Evolutionary conservation across 2,797 vertebrate species (phyloP), one percentile per base, ranked within the genome.

Genomic region (Lacerta viridis): DNA sequence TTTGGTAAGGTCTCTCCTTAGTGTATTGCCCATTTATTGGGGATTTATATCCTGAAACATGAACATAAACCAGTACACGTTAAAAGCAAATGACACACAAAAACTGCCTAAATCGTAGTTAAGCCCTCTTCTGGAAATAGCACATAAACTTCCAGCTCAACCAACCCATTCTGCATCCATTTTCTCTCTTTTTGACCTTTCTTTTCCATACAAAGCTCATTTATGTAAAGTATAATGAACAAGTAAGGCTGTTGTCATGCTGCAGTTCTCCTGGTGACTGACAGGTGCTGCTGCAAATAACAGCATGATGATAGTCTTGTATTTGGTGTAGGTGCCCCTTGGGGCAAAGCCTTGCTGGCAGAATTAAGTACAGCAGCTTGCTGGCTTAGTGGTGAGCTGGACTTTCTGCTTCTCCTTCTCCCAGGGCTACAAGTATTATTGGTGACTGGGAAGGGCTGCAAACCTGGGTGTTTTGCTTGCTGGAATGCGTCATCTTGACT

Each of bases 1-100:
- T n/a, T 96, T 99, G 98, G 99, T 99, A 97, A 98, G 98, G 81
- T 75, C 5, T 55, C 9, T 80, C 18, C 27, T 27, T 84, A 7
- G 18, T 25, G 9, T 27, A 64, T 20, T 46, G 15, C 27, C 9
- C 0, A 50, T 2, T 1, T 7, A 11, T 75, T 39, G 6, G 5
- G 66, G 7, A 41, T 13, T 41, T 27, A 39, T 43, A 17, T 43
- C 10, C 4, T 66, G 4, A 68, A 46, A 5, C 9, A 33, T 71
- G 71, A 33, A 6, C 50, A n/a, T 72, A 33, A 71, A 33, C 25
- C 5, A 72, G 39, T 33, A 17, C 2, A 46, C 23, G 33, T 29
- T 41, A 23, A n/a, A 59, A 55, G 5, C 2, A 39, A 87, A 55
- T 39, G 18, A 13, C 50, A 50, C 50, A 50, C 11, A 50, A 50